Conservation (phyloP, 2,888 invertebrate species). For the Anoncus sp. region DNA sequence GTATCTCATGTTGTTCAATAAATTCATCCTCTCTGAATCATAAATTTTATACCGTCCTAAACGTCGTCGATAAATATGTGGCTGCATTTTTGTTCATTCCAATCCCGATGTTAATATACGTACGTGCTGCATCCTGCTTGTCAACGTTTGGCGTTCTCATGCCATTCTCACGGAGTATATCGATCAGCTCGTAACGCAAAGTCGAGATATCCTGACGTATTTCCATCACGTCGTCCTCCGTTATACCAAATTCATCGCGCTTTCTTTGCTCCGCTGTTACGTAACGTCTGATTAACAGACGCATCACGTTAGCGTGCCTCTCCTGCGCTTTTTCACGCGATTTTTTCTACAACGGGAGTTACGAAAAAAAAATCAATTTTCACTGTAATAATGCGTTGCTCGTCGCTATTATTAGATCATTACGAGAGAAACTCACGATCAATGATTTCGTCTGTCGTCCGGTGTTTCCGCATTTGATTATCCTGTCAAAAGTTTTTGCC, state of each 20-base stretch:
- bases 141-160: constrained; percentile 92
- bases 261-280: constrained; percentile 95
- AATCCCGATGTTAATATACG: constrained; percentile 61
- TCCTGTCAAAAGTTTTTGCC: constrained; percentile 88
- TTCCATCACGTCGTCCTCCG: constrained; percentile 99
- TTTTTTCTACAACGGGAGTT: constrained; percentile 86
- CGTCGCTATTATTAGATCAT: no score
- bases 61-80: neutral
- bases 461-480: constrained; percentile 83
- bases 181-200: constrained; percentile 95
- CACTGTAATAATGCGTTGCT: no score
- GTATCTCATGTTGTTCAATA: neutral
- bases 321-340: constrained; percentile 89
- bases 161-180: constrained; percentile 95
- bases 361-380: neutral
- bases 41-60: constrained; percentile 7
- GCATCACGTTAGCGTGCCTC: constrained; percentile 94
- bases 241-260: constrained; percentile 95
- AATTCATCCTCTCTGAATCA: no score
- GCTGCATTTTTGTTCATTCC: neutral
- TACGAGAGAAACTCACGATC: constrained; percentile 83
- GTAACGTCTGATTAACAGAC: constrained; percentile 94
- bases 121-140: constrained; percentile 87
- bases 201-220: constrained; percentile 99
- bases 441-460: constrained; percentile 85